Base-by-base conservation (phyloP, 2,797 vertebrate genomes). In the Champsocephalus esox region DNA sequence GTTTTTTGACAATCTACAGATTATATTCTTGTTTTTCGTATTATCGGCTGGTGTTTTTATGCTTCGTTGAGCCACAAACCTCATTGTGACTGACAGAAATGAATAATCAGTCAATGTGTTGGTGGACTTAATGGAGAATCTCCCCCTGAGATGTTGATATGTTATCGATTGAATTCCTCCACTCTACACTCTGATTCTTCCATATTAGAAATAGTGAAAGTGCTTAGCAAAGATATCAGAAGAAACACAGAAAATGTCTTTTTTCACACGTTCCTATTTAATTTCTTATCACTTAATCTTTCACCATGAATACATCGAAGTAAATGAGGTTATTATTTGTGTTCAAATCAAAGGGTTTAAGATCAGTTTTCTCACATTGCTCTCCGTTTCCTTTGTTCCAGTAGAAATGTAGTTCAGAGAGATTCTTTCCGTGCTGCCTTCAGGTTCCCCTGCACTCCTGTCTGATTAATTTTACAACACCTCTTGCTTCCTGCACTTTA, bases 401-500 rank as follows among this genome's bases (percentile, higher is more conserved):
- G 46, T 1, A n/a, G 10, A 61, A 55, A 48, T 49, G 34, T 46
- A 48, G 64, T 48, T 71, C 44, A 67, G 24, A 46, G 13, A 17
- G 13, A 14, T 16, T 44, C 17, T 4, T 16, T 38, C 44, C 50
- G 43, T 72, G 66, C 55, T 62, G 72, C 70, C 17, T 78, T 81
- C 80, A 73, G 48, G 77, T 58, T 55, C 56, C 45, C 70, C 55
- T 4, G 64, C 50, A 63, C 63, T 64, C 60, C 11, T 19, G 41
- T 49, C 54, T 78, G 69, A 85, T 83, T 81, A 70, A 78, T 79
- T 71, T 76, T 76, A 70, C 55, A 82, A 34, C 68, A 73, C 38
- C 38, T 65, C 8, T 1, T 19, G 44, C 7, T 48, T 54, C 41
- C 52, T 64, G 57, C 49, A 41, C 16, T 49, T 57, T 2, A 5